Evolutionary conservation across 2,113 vertebrate species (phyloP).

Genomic region (Pygoscelis adeliae): DNA sequence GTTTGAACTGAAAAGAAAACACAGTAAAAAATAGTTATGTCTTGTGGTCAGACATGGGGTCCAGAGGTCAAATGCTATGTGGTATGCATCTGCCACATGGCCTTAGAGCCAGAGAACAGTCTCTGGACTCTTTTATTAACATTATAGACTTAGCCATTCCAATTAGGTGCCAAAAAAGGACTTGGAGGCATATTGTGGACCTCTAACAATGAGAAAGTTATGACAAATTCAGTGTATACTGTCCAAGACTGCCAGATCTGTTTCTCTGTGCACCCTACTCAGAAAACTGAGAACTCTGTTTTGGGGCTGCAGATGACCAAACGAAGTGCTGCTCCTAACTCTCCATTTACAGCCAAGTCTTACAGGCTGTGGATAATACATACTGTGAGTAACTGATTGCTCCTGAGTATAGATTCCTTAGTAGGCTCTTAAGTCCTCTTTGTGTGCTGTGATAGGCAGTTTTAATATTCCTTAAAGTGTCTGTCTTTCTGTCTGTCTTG

Average conservation of each 20-base stretch:
- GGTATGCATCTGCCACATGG: background rate
- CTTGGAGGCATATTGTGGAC: background rate
- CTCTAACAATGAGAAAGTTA: background rate
- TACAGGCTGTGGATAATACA: background rate
- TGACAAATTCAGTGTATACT: background rate
- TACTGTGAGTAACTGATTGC: background rate
- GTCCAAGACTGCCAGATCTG: background rate
- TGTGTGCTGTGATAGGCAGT: background rate
- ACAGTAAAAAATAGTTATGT: background rate
- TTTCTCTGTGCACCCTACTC: background rate
- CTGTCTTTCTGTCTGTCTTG: background rate
- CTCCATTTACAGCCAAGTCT: background rate
- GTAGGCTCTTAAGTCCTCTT: background rate
- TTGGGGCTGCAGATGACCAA: background rate
- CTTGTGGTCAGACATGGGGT: background rate
- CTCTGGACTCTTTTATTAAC: background rate
- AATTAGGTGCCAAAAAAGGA: background rate
- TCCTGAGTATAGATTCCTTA: background rate
- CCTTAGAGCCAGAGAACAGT: background rate
- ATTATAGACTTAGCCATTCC: background rate
- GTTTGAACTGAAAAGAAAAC: background rate
- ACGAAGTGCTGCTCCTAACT: background rate
- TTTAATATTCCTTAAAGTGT: background rate
- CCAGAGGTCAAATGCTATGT: background rate
- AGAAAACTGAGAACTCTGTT: background rate